Conservation (phyloP, 1,140 invertebrate species). For the Lepidostoma basale region DNA sequence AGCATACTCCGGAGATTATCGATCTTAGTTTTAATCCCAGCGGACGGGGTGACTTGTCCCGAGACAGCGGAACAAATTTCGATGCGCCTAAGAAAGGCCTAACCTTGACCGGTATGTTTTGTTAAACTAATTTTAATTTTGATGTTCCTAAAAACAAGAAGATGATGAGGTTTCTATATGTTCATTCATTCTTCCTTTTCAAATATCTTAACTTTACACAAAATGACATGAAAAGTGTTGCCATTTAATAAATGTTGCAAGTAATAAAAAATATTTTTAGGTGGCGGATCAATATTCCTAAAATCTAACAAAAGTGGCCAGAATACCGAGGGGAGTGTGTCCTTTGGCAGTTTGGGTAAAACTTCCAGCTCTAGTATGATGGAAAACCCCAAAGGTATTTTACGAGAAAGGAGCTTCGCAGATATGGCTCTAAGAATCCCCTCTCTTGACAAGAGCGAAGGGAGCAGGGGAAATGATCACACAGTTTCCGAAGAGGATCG, state of each 20-base stretch:
- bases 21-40: conserved; percentile 58
- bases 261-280: conserved; percentile 49
- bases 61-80: conserved; percentile 47
- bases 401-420: conserved; percentile 69
- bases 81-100: conserved; percentile 51
- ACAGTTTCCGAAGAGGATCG: conserved; percentile 66
- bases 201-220: too few relatives aligned
- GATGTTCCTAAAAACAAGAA: too few relatives aligned
- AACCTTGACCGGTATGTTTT: conserved; percentile 22
- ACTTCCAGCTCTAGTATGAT: conserved; percentile 33
- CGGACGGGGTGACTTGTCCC: conserved; percentile 48
- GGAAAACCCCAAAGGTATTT: conserved; percentile 70
- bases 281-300: conserved; percentile 73
- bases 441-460: conserved; percentile 48
- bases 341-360: conserved; percentile 4
- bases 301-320: conserved; percentile 67
- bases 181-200: too few relatives aligned
- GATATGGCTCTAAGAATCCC: conserved; percentile 55
- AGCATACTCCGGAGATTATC: conserved; percentile 62
- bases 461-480: conserved; percentile 49
- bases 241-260: too few relatives aligned
- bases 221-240: too few relatives aligned
- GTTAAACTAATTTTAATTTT: too few relatives aligned
- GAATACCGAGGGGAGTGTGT: conserved; percentile 47
- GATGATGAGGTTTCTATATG: too few relatives aligned